These are phyloP conservation scores for Cydia splendana DNA, from an alignment of 1,140 invertebrate species.

Conservation along the genomic window DNA sequence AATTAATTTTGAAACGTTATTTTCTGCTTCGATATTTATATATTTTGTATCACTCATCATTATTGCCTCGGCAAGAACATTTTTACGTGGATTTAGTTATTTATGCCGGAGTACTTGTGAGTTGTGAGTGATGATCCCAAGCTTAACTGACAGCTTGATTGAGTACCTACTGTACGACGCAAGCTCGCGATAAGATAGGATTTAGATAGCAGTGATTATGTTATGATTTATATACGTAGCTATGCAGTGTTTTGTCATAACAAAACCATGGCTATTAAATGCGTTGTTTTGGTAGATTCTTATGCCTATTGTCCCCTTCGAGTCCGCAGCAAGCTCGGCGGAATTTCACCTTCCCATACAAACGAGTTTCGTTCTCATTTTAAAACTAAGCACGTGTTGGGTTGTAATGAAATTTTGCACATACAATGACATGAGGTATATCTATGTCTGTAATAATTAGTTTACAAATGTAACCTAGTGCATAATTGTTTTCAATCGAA, in stretches of 20 bases:
- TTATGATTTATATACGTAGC: conserved; percentile 42
- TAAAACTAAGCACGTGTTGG: too few species aligned
- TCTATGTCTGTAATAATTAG: too few species aligned
- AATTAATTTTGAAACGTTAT: conserved; percentile 21
- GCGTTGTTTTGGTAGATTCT: too few species aligned
- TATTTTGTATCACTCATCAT: conserved; percentile 4
- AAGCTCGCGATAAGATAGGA: conserved; percentile 62
- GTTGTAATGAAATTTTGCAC: too few species aligned
- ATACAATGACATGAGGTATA: too few species aligned
- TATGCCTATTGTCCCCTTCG: too few species aligned
- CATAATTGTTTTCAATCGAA: too few species aligned
- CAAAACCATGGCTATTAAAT: too few species aligned
- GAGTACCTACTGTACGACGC: conserved; percentile 57
- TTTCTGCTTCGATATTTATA: conserved; percentile 32
- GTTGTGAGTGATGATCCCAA: conserved; percentile 52
- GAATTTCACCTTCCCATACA: too few species aligned
- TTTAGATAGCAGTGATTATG: conserved; percentile 68
- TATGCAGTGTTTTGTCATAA: not conserved
- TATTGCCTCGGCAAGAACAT: not conserved
- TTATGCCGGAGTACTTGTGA: conserved; percentile 39
- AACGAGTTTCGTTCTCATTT: too few species aligned
- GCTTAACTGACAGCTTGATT: conserved; percentile 73
- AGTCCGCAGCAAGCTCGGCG: too few species aligned
- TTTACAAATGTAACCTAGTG: too few species aligned
- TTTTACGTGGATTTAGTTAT: conserved; percentile 42